Evolutionary conservation across 2,113 vertebrate genomes (phyloP), one percentile per base, ranked within the genome.

Genomic region (Herpetotheres cachinnans): DNA sequence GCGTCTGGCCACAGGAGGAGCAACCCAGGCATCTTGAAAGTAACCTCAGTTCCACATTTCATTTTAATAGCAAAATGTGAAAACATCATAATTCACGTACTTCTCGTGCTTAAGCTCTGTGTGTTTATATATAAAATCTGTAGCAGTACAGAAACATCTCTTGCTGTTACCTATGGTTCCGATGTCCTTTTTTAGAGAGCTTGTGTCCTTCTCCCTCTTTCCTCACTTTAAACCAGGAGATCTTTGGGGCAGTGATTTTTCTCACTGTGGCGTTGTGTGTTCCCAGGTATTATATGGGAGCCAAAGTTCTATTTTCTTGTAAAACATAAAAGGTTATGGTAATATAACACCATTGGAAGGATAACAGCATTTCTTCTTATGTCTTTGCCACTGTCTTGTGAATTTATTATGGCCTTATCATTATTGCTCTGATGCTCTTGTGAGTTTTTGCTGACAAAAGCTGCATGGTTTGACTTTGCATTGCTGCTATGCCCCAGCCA

Each of bases 401-500:
- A 58, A 20, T 8, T 73, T 50, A 1, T 15, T 55, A 9, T 9
- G 7, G 26, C 10, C 65, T 42, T 32, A 42, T 42, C 42, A 42
- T 15, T 10, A 5, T 13, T 71, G 25, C 36, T 74, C 44, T 74
- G 72, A 13, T 2, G 2, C 10, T 84, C 22, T 40, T 55, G 25
- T 16, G 65, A 62, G 29, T 3, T 74, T 32, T 58, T n/a, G 69
- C 27, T 78, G 72, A 36, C 15, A 66, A 62, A 81, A 81, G 25
- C 71, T 47, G 16, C 0, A 0, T 30, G 16, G 29, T 88, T 70
- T 52, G 65, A 55, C 6, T n/a, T 58, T 12, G 10, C 49, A 22
- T 16, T 0, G 0, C 46, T 77, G 40, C 63, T 72, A 1, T 19
- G 29, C 18, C 32, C 40, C 42, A 50, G 34, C 20, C 58, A 77